A percentile compares a stretch with the other conserved stretches of the same genome.
Conservation (phyloP, 2,113 vertebrate species). For the Eulacestoma nigropectus region DNA sequence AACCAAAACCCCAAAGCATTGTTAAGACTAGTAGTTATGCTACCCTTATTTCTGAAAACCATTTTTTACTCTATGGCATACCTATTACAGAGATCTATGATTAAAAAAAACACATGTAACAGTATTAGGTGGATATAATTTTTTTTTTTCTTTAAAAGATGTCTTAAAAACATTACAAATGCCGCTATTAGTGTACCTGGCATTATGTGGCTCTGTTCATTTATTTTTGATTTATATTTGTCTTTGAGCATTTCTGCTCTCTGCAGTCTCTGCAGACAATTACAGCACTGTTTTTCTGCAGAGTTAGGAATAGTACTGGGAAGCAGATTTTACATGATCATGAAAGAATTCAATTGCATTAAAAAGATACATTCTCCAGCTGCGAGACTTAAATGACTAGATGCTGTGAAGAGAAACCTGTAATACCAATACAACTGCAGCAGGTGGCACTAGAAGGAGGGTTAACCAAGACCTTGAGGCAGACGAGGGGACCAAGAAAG, state of each 20-base stretch:
- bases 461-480: background rate
- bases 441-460: slow-evolving; percentile 25
- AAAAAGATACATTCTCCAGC: background rate
- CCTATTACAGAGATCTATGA: background rate
- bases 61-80: background rate
- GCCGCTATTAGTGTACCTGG: background rate
- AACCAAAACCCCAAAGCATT: rapidly evolving
- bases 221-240: background rate
- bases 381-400: background rate
- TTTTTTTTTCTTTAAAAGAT: background rate
- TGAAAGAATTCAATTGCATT: background rate
- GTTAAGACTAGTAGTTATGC: background rate
- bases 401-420: background rate
- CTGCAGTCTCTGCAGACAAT: background rate
- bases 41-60: background rate
- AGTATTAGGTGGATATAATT: background rate
- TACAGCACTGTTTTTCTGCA: background rate
- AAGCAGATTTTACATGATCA: background rate
- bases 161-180: background rate
- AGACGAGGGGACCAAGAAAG: background rate
- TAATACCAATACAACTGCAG: background rate
- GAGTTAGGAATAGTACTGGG: background rate
- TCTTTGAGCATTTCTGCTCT: background rate
- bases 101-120: background rate
- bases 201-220: background rate